A percentile compares a stretch with the other conserved stretches of the same genome.
Conservation (phyloP, 1,140 invertebrate genomes). For the Leptinotarsa lineolata region DNA sequence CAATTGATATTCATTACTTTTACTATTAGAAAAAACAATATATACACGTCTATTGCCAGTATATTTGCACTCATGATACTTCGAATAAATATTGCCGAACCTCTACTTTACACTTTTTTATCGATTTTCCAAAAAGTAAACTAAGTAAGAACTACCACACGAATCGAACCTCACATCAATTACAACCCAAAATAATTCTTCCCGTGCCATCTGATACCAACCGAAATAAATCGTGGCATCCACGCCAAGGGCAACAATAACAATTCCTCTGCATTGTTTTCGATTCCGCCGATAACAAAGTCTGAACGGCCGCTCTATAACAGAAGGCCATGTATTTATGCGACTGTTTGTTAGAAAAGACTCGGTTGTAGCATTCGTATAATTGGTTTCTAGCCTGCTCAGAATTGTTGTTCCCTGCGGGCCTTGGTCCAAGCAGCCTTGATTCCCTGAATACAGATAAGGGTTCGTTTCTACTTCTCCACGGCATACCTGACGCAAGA, state of each 20-base stretch:
- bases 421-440: background rate
- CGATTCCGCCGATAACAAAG: background rate
- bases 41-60: too few relatives aligned
- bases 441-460: conserved; percentile 8
- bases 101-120: too few relatives aligned
- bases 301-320: background rate
- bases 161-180: too few relatives aligned
- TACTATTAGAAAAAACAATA: too few relatives aligned
- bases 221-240: background rate
- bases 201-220: background rate
- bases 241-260: background rate
- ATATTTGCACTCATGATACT: too few relatives aligned
- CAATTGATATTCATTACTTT: too few relatives aligned
- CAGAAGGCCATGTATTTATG: conserved; percentile 3
- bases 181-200: background rate
- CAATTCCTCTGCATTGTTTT: background rate
- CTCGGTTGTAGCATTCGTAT: background rate
- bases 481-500: background rate
- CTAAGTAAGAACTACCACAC: too few relatives aligned
- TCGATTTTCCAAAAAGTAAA: too few relatives aligned
- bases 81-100: too few relatives aligned
- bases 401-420: background rate
- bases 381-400: background rate
- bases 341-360: conserved; percentile 6
- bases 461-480: background rate